These are phyloP conservation scores for Sebastes ruberrimus DNA, from an alignment of 2,797 vertebrate genomes.

Conservation along the genomic window DNA sequence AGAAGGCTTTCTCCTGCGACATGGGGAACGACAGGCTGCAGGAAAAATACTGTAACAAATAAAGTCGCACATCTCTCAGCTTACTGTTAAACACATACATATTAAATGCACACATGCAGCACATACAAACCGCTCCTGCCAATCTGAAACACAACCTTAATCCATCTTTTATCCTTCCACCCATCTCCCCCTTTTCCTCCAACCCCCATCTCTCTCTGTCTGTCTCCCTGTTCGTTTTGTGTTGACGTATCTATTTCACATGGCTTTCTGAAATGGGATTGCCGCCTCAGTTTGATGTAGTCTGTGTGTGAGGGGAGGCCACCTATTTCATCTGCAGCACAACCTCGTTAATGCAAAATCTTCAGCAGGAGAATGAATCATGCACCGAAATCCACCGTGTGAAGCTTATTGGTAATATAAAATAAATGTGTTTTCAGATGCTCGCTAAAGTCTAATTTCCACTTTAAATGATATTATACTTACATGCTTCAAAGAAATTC, in stretches of 20 bases:
- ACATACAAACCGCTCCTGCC: constrained; percentile 51
- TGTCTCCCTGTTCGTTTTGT: constrained; percentile 24
- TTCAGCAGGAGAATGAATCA: constrained; percentile 18
- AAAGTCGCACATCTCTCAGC: constrained; percentile 62
- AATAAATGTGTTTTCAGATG: constrained; percentile 23
- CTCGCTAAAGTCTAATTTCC: constrained; percentile 5
- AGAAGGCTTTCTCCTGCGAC: constrained; percentile 59
- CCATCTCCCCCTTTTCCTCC: constrained; percentile 50
- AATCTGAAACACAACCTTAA: constrained; percentile 71
- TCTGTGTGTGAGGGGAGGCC: constrained; percentile 14
- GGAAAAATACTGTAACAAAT: constrained; percentile 57
- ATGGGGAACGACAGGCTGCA: constrained; percentile 48
- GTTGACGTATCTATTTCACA: constrained; percentile 38
- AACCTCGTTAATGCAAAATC: constrained; percentile 24
- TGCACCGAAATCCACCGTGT: neutral
- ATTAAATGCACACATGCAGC: constrained; percentile 46
- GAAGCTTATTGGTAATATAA: constrained; percentile 13
- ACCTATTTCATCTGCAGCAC: constrained; percentile 23
- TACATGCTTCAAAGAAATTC: neutral
- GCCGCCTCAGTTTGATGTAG: constrained; percentile 21
- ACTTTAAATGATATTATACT: neutral
- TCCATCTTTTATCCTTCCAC: constrained; percentile 73
- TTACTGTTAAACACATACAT: constrained; percentile 55
- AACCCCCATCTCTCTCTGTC: constrained; percentile 8
- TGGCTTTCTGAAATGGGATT: constrained; percentile 47